phyloP scores from a whole-genome alignment of 2,888 invertebrate genomes.

The Andrena bucephala region DNA sequence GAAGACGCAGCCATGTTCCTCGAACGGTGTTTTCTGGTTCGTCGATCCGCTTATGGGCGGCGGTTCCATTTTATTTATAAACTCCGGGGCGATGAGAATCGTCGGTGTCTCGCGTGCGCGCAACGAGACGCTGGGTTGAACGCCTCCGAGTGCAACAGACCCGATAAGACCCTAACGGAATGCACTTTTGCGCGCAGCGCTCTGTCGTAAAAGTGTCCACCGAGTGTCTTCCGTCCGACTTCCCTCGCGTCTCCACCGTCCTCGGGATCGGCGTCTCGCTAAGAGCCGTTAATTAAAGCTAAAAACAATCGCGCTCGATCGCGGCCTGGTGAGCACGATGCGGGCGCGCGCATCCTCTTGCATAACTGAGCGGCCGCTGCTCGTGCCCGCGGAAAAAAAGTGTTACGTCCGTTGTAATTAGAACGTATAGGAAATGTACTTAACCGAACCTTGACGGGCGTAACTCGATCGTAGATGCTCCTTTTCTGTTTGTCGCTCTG shows the following conservation, averaged over 20 bases:
- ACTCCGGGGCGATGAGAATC: slow-evolving; percentile 47
- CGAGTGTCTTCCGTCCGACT: slow-evolving; percentile 8
- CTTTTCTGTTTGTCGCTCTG: not conserved
- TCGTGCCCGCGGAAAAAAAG: slow-evolving; percentile 38
- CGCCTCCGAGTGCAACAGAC: slow-evolving; percentile 82
- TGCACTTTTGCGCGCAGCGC: slow-evolving; percentile 58
- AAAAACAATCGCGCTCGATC: slow-evolving; percentile 28
- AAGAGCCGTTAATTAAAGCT: slow-evolving; percentile 26
- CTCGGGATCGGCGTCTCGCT: not conserved
- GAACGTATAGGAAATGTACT: slow-evolving; percentile 7
- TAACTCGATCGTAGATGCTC: not conserved
- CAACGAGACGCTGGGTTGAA: slow-evolving; percentile 80
- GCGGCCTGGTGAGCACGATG: slow-evolving; percentile 17
- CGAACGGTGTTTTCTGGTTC: slow-evolving; percentile 70
- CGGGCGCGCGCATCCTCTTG: slow-evolving; percentile 36
- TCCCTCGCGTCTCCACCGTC: slow-evolving; percentile 2
- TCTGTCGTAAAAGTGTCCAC: slow-evolving; percentile 49
- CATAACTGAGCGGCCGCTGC: slow-evolving; percentile 35
- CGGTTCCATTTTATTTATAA: slow-evolving; percentile 74
- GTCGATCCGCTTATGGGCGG: slow-evolving; percentile 68
- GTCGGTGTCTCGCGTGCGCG: slow-evolving; percentile 68
- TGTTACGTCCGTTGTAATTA: slow-evolving; percentile 53
- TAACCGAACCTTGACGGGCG: not conserved
- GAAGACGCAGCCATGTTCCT: slow-evolving; percentile 7
- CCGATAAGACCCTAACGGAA: slow-evolving; percentile 82